These are phyloP conservation scores for Belonocnema kinseyi DNA, from an alignment of 1,140 invertebrate species.

Conservation along the genomic window DNA sequence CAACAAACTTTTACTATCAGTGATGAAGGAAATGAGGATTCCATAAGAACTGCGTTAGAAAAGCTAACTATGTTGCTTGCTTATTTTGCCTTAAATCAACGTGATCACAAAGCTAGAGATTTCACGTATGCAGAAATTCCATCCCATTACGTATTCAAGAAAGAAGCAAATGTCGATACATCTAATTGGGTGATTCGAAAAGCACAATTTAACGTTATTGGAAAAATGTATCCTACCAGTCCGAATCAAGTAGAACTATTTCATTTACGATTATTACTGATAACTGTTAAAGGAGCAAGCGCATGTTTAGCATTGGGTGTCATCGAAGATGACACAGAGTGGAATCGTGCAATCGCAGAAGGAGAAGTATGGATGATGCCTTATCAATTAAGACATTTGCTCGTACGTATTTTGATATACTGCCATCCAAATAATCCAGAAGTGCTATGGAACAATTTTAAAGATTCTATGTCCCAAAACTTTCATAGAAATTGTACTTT, in stretches of 20 bases:
- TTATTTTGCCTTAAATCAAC: slow-evolving; percentile 25
- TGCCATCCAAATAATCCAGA: slow-evolving; percentile 28
- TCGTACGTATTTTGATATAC: background rate
- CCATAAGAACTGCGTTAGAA: slow-evolving; percentile 10
- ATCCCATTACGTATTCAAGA: slow-evolving; percentile 38
- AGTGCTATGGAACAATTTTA: slow-evolving; percentile 11
- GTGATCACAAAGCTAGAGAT: slow-evolving; percentile 25
- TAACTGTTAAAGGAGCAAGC: slow-evolving; percentile 7
- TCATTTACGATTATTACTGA: slow-evolving; percentile 30
- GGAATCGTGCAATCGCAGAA: background rate
- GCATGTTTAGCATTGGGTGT: background rate
- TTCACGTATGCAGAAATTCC: slow-evolving; percentile 38
- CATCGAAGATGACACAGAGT: background rate
- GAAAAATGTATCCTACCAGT: slow-evolving; percentile 20
- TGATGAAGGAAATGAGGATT: slow-evolving; percentile 15
- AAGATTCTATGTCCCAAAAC: slow-evolving; percentile 8
- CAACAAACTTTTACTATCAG: slow-evolving; percentile 32
- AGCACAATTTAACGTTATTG: background rate
- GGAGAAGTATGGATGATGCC: slow-evolving; percentile 32
- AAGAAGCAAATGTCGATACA: background rate
- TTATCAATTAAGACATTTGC: background rate
- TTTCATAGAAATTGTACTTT: too few relatives aligned
- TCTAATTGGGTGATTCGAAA: slow-evolving; percentile 2
- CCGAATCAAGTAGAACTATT: slow-evolving; percentile 36
- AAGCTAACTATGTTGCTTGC: slow-evolving; percentile 25